Evolutionary conservation across 1,140 invertebrate genomes (phyloP).

Genomic region (Phthorimaea operculella): DNA sequence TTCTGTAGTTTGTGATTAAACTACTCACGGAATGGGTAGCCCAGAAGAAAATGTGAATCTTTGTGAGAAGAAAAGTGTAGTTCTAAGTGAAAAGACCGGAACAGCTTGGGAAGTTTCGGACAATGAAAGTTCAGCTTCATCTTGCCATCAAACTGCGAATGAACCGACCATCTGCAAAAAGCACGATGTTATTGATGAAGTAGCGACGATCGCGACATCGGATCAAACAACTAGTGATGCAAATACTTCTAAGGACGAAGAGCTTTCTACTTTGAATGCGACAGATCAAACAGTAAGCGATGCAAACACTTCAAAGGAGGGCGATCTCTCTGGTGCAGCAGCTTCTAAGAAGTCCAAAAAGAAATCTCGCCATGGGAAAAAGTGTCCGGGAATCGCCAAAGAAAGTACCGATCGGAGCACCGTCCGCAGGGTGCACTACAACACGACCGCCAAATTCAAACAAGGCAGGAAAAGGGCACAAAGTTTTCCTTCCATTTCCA

Average conservation of each 20-base stretch:
- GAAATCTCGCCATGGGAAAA: conserved; percentile 59
- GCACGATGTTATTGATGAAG: conserved; percentile 12
- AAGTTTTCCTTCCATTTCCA: conserved; percentile 64
- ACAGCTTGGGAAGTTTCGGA: conserved; percentile 38
- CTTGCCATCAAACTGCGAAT: not conserved
- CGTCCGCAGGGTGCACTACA: conserved; percentile 51
- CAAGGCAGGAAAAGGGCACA: conserved; percentile 58
- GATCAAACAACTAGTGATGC: conserved; percentile 27
- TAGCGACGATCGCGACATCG: too few relatives aligned
- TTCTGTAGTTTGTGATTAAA: conserved; percentile 20
- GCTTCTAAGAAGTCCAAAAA: conserved; percentile 54
- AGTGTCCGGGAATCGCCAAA: conserved; percentile 45
- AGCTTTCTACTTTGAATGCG: conserved; percentile 71
- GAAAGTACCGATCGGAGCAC: conserved; percentile 50
- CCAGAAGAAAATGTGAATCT: conserved; percentile 69
- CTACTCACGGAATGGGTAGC: conserved; percentile 45
- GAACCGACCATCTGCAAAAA: too few relatives aligned
- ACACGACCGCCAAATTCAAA: conserved; percentile 55
- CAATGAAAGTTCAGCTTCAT: conserved; percentile 34
- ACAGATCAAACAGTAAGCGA: conserved; percentile 28
- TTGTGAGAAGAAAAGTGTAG: conserved; percentile 80
- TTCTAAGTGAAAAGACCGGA: conserved; percentile 62
- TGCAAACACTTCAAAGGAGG: conserved; percentile 42
- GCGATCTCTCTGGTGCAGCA: conserved; percentile 24
- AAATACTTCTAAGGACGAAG: conserved; percentile 47